These are phyloP conservation scores for Spilogale gracilis DNA, from an alignment of 2,113 vertebrate species.

Conservation along the genomic window DNA sequence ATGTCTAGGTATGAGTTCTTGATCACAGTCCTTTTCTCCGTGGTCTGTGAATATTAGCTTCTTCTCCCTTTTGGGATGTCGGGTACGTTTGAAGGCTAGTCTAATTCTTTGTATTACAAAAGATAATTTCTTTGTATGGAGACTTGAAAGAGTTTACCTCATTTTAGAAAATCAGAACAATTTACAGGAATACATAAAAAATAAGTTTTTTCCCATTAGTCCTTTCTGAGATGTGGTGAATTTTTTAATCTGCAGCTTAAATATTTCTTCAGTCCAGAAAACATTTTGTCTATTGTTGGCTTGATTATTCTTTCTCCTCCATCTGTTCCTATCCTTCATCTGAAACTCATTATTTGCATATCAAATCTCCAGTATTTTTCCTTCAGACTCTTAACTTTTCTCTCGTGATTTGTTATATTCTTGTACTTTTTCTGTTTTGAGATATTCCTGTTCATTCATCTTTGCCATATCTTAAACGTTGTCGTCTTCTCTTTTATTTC, in stretches of 20 bases:
- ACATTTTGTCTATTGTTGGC: constrained; percentile 72
- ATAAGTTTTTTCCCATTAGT: neutral
- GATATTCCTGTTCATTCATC: neutral
- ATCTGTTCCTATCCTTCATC: constrained; percentile 73
- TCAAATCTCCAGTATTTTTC: constrained; percentile 72
- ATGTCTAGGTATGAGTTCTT: neutral
- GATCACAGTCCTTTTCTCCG: neutral
- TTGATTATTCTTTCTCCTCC: constrained; percentile 72
- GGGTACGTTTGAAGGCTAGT: neutral
- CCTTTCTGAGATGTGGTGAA: constrained; percentile 18
- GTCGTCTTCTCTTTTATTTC: constrained; percentile 22
- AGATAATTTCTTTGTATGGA: neutral
- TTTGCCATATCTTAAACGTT: constrained; percentile 43
- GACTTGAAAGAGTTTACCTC: constrained; percentile 30
- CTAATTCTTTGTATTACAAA: constrained; percentile 1
- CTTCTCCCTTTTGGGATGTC: neutral
- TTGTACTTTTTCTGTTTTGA: neutral
- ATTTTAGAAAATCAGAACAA: constrained; percentile 55
- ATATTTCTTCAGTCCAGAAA: constrained; percentile 66
- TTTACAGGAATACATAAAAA: constrained; percentile 31
- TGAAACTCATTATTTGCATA: constrained; percentile 79
- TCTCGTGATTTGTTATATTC: constrained; percentile 24
- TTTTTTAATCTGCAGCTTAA: constrained; percentile 59
- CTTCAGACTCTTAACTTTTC: constrained; percentile 41
- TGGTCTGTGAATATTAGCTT: neutral